These are phyloP conservation scores for Taxidea taxus DNA, from an alignment of 2,113 vertebrate species.

Conservation along the genomic window DNA sequence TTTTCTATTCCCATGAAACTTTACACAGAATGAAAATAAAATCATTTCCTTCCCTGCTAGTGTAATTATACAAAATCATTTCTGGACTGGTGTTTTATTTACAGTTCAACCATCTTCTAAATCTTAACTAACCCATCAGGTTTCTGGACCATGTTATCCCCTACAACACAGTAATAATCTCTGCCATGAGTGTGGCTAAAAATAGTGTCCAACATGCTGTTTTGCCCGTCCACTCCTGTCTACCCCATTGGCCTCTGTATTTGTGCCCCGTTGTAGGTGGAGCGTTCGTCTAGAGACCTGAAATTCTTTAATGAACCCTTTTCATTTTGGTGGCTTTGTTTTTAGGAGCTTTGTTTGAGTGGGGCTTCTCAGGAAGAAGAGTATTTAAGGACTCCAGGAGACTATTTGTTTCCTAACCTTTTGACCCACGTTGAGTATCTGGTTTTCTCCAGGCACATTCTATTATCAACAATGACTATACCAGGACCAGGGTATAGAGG, in stretches of 20 bases:
- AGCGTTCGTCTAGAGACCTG: background rate
- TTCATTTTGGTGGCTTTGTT: background rate
- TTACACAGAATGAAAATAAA: background rate
- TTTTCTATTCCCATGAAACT: background rate
- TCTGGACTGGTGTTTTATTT: conserved; percentile 13
- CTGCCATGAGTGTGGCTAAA: background rate
- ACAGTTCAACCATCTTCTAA: background rate
- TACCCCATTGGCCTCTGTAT: accelerated
- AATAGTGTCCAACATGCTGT: background rate
- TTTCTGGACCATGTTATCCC: background rate
- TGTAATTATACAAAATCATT: background rate
- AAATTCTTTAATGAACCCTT: background rate
- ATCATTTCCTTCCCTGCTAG: background rate
- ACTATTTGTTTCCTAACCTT: conserved; percentile 64
- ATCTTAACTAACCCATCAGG: background rate
- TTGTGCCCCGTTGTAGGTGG: background rate
- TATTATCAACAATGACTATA: conserved; percentile 22
- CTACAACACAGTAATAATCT: accelerated
- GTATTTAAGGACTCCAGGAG: conserved; percentile 25
- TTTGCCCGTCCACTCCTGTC: background rate
- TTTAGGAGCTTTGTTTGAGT: background rate
- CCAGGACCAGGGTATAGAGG: conserved; percentile 36
- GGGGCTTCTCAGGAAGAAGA: conserved; percentile 42
- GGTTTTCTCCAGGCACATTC: conserved; percentile 58
- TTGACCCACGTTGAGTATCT: conserved; percentile 62